Percentiles rank a stretch among this genome's conserved stretches.
These are phyloP conservation scores for Fratercula arctica DNA, from an alignment of 2,797 vertebrate genomes.

Conservation along the genomic window DNA sequence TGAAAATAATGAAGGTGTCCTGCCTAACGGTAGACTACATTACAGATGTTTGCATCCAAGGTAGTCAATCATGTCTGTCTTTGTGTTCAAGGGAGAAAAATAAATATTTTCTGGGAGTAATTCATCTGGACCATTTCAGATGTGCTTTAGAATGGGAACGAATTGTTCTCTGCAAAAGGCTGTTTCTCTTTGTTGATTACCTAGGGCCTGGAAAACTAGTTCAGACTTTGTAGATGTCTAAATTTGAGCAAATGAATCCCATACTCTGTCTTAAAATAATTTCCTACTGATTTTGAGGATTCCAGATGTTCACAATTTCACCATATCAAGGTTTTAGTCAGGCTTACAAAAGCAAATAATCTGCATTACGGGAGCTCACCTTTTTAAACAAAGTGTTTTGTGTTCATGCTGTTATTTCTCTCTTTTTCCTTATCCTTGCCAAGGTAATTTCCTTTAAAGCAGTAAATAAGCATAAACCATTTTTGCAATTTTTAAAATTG, in stretches of 20 bases:
- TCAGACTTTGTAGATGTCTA: slow-evolving; percentile 17
- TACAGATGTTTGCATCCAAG: not conserved
- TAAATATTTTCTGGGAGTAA: slow-evolving; percentile 5
- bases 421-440: not conserved
- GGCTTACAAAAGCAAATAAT: slow-evolving; percentile 41
- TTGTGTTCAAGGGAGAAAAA: slow-evolving; percentile 1
- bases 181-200: slow-evolving; percentile 49
- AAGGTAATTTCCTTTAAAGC: not conserved
- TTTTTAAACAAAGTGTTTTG: not conserved
- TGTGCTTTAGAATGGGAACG: not conserved
- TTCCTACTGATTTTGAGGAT: slow-evolving; percentile 31
- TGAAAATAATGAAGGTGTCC: slow-evolving; percentile 7
- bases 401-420: not conserved
- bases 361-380: not conserved
- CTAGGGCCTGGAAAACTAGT: slow-evolving; percentile 16
- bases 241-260: slow-evolving; percentile 32
- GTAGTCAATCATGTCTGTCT: not conserved
- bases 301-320: slow-evolving; percentile 47
- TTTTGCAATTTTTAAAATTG: not conserved
- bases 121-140: not conserved
- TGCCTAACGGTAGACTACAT: not conserved
- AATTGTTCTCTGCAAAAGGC: not conserved
- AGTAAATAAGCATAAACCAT: not conserved
- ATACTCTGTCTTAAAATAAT: slow-evolving; percentile 25
- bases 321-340: not conserved